A percentile compares a stretch with the other conserved stretches of the same genome.
These are phyloP conservation scores for Agonopterix arenella DNA, from an alignment of 2,888 invertebrate species.

Conservation along the genomic window DNA sequence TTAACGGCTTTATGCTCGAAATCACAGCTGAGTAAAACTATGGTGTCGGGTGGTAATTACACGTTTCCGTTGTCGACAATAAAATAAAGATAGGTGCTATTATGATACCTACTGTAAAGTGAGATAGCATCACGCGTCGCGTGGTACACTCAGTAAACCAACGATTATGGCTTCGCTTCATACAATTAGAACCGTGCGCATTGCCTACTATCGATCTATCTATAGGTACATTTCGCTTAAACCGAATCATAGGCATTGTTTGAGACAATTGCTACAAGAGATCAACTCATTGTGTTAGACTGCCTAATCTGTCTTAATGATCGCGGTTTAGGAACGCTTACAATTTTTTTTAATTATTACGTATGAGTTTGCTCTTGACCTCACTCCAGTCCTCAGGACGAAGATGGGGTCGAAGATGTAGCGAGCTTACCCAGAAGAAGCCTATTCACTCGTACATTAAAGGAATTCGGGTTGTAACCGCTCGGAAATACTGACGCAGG, in stretches of 20 bases:
- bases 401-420: too few species aligned
- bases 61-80: conserved; percentile 46
- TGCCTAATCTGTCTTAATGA: too few species aligned
- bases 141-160: conserved; percentile 31
- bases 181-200: conserved; percentile 42
- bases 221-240: background rate
- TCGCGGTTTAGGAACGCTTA: too few species aligned
- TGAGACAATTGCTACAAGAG: background rate
- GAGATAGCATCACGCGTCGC: conserved; percentile 39
- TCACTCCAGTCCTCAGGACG: too few species aligned
- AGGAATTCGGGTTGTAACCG: too few species aligned
- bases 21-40: conserved; percentile 30
- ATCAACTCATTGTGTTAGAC: too few species aligned
- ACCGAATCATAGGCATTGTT: background rate
- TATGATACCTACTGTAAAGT: conserved; percentile 22
- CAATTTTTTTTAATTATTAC: too few species aligned
- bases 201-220: background rate
- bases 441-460: too few species aligned
- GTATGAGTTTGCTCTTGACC: too few species aligned
- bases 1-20: conserved; percentile 25
- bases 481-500: too few species aligned
- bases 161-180: conserved; percentile 60
- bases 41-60: conserved; percentile 35
- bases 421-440: too few species aligned
- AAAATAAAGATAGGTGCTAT: conserved; percentile 38